These are phyloP conservation scores for Yponomeuta malinellus DNA, from an alignment of 2,888 invertebrate species.

Conservation along the genomic window DNA sequence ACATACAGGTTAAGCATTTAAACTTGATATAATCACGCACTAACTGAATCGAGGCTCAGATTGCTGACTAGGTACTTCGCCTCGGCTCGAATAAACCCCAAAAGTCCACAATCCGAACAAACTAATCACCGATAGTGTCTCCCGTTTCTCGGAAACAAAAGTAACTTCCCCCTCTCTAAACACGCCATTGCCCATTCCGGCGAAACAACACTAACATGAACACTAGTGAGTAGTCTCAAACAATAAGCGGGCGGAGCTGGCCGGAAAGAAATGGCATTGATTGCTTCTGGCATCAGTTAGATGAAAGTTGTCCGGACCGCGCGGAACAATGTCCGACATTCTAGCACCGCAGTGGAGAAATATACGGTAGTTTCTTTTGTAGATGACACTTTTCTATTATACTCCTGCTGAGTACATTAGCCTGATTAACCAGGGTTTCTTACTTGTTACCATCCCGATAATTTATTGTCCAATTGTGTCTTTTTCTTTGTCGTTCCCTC, in stretches of 20 bases:
- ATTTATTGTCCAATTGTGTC: too few species aligned
- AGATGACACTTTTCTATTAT: too few species aligned
- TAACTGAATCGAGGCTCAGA: too few species aligned
- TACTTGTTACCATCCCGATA: too few species aligned
- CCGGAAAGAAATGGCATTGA: slow-evolving; percentile 10
- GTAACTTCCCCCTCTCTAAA: background rate
- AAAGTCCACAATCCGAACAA: too few species aligned
- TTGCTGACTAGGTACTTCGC: background rate
- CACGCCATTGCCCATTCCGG: background rate
- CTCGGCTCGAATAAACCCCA: background rate
- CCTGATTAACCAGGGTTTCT: too few species aligned
- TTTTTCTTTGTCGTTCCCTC: too few species aligned
- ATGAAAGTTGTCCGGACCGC: slow-evolving; percentile 2
- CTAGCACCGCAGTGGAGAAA: background rate
- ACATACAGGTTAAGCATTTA: too few species aligned
- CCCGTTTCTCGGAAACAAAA: background rate
- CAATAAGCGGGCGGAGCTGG: background rate
- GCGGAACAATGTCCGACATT: background rate
- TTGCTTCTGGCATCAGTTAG: slow-evolving; percentile 14
- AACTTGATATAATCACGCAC: too few species aligned
- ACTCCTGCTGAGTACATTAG: too few species aligned
- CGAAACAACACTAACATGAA: background rate
- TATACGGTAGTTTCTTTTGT: background rate
- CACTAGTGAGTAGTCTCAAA: background rate
- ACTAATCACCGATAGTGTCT: too few species aligned